These are phyloP conservation scores for Callitettix versicolor DNA, from an alignment of 1,140 invertebrate species.

Conservation along the genomic window DNA sequence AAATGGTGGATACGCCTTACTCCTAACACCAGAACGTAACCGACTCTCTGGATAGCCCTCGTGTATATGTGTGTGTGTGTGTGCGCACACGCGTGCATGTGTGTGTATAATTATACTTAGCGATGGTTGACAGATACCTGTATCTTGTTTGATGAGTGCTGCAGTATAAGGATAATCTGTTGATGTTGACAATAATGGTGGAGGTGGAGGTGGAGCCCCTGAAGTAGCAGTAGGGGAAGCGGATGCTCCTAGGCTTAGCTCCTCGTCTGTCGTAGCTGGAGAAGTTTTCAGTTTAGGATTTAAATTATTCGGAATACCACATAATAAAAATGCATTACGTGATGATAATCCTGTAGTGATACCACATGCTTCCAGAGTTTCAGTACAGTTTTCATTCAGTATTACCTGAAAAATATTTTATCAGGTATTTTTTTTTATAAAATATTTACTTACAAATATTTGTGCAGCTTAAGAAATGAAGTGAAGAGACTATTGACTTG, in stretches of 20 bases:
- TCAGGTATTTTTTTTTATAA: no score
- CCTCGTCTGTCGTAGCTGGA: neutral
- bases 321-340: neutral
- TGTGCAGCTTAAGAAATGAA: no score
- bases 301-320: neutral
- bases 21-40: no score
- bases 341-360: neutral
- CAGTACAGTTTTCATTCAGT: conserved; percentile 4
- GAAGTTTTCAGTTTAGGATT: neutral
- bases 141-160: conserved; percentile 12
- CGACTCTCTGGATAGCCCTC: no score
- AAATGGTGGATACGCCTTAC: no score
- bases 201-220: neutral
- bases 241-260: neutral
- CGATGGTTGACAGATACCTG: neutral
- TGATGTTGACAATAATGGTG: neutral
- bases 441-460: no score
- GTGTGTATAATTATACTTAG: no score
- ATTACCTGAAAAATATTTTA: conserved; percentile 5
- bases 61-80: no score
- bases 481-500: no score
- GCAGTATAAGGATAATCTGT: conserved; percentile 9
- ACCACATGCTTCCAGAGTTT: conserved; percentile 10
- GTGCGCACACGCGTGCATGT: neutral
- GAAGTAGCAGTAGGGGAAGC: neutral